Evolutionary conservation across 2,888 invertebrate species (phyloP).

Genomic region (Synanthedon formicaeformis): DNA sequence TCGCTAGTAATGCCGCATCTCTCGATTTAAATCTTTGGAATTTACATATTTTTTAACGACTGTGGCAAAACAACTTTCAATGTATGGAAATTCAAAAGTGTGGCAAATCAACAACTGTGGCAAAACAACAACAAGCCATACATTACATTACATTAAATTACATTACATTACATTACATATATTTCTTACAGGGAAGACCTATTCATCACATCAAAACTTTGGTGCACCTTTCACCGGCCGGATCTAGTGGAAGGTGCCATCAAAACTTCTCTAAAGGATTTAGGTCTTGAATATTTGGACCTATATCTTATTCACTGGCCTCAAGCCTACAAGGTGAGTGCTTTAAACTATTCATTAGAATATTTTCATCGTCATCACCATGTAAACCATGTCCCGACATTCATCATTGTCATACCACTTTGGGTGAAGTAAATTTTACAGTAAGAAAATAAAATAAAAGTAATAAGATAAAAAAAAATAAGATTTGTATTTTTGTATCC

Average conservation of each 20-base stretch:
- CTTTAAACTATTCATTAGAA: background rate
- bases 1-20: too few relatives aligned
- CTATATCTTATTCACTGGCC: conserved; percentile 95
- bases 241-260: conserved; percentile 80
- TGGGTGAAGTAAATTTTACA: background rate
- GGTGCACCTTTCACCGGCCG: conserved; percentile 87
- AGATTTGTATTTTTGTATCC: too few relatives aligned
- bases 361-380: background rate
- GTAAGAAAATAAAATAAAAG: background rate
- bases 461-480: too few relatives aligned
- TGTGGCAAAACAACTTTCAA: too few relatives aligned
- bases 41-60: too few relatives aligned
- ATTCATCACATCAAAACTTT: conserved; percentile 83
- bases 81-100: too few relatives aligned
- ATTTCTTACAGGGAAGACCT: conserved; percentile 65
- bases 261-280: conserved; percentile 74
- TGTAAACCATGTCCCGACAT: too few relatives aligned
- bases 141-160: too few relatives aligned
- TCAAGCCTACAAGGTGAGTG: conserved; percentile 77
- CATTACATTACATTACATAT: too few relatives aligned
- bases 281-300: conserved; percentile 85
- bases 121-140: too few relatives aligned
- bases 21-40: too few relatives aligned
- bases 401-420: background rate
- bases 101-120: too few relatives aligned